Evolutionary conservation across 2,888 invertebrate genomes (phyloP).

Genomic region (Scaptomyza caliginosa): DNA sequence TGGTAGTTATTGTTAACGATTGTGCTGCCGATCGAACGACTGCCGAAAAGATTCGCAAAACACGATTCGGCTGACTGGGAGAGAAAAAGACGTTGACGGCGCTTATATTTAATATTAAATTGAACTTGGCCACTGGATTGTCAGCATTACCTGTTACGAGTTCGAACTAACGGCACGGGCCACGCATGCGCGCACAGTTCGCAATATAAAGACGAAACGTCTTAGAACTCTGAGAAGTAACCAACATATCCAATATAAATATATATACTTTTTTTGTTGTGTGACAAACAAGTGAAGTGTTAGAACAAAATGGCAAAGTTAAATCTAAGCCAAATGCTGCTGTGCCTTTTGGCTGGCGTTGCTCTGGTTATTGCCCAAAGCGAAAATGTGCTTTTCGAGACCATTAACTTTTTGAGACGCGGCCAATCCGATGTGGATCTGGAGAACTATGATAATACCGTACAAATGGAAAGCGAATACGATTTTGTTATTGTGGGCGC

Average conservation of each 20-base stretch:
- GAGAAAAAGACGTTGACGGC: constrained; percentile 10
- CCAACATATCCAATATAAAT: neutral
- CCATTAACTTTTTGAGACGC: constrained; percentile 81
- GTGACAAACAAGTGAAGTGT: constrained; percentile 34
- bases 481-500: constrained; percentile 92
- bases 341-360: constrained; percentile 6
- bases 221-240: constrained; percentile 6
- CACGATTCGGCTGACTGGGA: constrained; percentile 44
- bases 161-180: constrained; percentile 65
- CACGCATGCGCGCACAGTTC: constrained; percentile 44
- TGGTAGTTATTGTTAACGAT: constrained; percentile 37
- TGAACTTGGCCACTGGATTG: constrained; percentile 72
- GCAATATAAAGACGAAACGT: constrained; percentile 5
- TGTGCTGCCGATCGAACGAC: constrained; percentile 29
- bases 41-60: constrained; percentile 54
- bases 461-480: constrained; percentile 85
- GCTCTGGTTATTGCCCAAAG: constrained; percentile 36
- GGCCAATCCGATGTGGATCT: constrained; percentile 80
- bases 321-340: constrained; percentile 21
- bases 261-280: constrained; percentile 12
- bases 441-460: constrained; percentile 80
- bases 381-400: constrained; percentile 78
- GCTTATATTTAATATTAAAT: constrained; percentile 77
- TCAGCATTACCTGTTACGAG: constrained; percentile 77
- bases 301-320: constrained; percentile 27